Base-by-base conservation (phyloP, 92 coral and sea anemone species). In the Nematostella vectensis region DNA sequence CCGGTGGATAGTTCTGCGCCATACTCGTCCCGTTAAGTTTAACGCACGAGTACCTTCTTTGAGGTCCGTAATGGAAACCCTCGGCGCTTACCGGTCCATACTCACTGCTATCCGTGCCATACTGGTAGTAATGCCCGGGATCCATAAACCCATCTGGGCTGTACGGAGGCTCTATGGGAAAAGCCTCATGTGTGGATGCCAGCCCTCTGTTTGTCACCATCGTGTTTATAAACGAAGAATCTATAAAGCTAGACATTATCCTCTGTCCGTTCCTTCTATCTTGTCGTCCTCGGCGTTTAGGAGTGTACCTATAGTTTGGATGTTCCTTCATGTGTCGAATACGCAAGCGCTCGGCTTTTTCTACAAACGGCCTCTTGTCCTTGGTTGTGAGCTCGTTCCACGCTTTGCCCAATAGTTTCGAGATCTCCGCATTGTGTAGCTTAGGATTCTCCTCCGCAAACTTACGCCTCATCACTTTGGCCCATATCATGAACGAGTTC, bases 401-500 rank as follows among this genome's bases (percentile, higher is more conserved):
- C 4, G 99, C 95, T 55, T 93, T 93, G 16, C 99, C 99, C 30
- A 93, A 61, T 65, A 93, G 87, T 59, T 93, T 93, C 38, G 94
- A 88, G 52, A 93, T 93, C 78, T 93, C 99, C 10, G 99, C 99
- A 57, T 93, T 93, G 63, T 93, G 99, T 1, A 93, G 80, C 52
- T 93, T 93, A 13, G 99, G 99, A 56, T 93, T 93, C 45, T 93
- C 96, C 70, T 93, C 99, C 16, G 99, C 99, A 57, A 93, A 93
- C 53, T 87, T 82, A 6, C 99, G 78, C 21, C 99, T 67, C 99
- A 93, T 93, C 22, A 93, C 83, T 65, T 93, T 93, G 18, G 99
- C 99, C 99, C 99, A 93, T 9, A 93, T 88, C 99, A 93, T 93
- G 77, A 93, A 93, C 12, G 96, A 87, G 65, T 93, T 93, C 99